These are phyloP conservation scores for Drymonia ruficornis DNA, from an alignment of 2,888 invertebrate species.

Conservation along the genomic window DNA sequence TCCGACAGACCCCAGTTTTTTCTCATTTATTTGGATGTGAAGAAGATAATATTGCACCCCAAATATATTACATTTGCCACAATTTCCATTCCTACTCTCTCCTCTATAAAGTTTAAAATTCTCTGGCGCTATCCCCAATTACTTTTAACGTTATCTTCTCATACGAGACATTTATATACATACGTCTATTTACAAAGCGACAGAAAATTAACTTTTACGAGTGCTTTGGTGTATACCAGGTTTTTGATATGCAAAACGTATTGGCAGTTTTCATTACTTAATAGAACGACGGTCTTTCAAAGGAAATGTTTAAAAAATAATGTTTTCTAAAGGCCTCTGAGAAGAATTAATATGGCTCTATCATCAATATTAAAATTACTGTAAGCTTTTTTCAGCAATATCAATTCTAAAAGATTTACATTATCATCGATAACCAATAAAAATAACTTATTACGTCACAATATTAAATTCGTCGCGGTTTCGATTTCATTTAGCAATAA, in stretches of 20 bases:
- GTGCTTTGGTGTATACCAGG: slow-evolving; percentile 22
- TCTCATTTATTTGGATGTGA: slow-evolving; percentile 79
- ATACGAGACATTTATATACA: slow-evolving; percentile 71
- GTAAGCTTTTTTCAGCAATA: too few species aligned
- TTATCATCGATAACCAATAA: slow-evolving; percentile 8
- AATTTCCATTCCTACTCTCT: slow-evolving; percentile 38
- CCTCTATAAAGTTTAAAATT: slow-evolving; percentile 47
- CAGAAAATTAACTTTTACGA: slow-evolving; percentile 74
- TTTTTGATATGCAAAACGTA: slow-evolving; percentile 39
- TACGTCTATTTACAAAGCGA: slow-evolving; percentile 62
- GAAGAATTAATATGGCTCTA: too few species aligned
- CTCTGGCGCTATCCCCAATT: slow-evolving; percentile 54
- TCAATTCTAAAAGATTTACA: not conserved
- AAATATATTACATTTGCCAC: slow-evolving; percentile 44
- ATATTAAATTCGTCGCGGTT: slow-evolving; percentile 37
- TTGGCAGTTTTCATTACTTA: slow-evolving; percentile 26
- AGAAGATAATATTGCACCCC: slow-evolving; percentile 79
- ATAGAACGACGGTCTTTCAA: not conserved
- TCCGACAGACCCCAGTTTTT: slow-evolving; percentile 77
- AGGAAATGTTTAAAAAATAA: too few species aligned
- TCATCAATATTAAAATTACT: too few species aligned
- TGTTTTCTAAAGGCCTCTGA: too few species aligned
- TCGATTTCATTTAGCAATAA: slow-evolving; percentile 64
- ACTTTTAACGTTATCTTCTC: slow-evolving; percentile 76
- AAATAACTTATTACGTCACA: slow-evolving; percentile 31